Percentiles rank a stretch among this genome's conserved stretches.
Evolutionary conservation across 2,888 invertebrate genomes (phyloP).

Genomic region (Hypselothyrea guttata): DNA sequence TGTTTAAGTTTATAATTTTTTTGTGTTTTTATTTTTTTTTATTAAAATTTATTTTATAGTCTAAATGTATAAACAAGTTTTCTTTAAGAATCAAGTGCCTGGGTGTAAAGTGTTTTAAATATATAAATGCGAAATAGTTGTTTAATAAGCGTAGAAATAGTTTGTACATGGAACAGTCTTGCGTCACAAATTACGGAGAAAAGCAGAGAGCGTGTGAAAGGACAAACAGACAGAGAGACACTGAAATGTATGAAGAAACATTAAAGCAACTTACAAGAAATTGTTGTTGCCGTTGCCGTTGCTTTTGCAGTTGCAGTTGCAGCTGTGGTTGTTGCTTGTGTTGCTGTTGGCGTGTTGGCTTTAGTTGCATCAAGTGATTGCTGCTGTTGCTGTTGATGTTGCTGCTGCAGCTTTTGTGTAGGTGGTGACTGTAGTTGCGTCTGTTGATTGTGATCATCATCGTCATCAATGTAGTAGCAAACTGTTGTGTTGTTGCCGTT

Average conservation of each 20-base stretch:
- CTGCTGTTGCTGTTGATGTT: constrained; percentile 14
- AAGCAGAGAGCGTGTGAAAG: constrained; percentile 1
- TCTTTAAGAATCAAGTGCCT: neutral
- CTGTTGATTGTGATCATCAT: constrained; percentile 37
- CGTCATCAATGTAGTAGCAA: constrained; percentile 66
- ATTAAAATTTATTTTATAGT: constrained; percentile 24
- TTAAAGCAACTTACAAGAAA: constrained; percentile 82
- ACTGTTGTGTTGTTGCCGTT: constrained; percentile 39
- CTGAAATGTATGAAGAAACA: no score
- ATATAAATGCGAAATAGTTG: constrained; percentile 17
- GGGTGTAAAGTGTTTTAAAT: no score
- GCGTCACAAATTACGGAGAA: constrained; percentile 21
- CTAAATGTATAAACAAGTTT: neutral
- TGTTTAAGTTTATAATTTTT: constrained; percentile 1
- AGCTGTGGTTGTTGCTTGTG: constrained; percentile 40
- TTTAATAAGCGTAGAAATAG: constrained; percentile 29
- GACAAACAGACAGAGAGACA: constrained; percentile 23
- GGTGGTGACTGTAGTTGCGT: constrained; percentile 22
- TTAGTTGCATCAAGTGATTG: constrained; percentile 30
- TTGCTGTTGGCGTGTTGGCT: constrained; percentile 38
- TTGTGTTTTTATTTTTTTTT: constrained; percentile 10
- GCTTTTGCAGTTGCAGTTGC: constrained; percentile 31
- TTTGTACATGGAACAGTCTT: constrained; percentile 54
- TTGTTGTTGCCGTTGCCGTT: constrained; percentile 79
- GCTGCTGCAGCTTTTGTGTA: constrained; percentile 26